These are phyloP conservation scores for Mustelus asterias DNA, from an alignment of 2,113 vertebrate genomes.

Conservation along the genomic window DNA sequence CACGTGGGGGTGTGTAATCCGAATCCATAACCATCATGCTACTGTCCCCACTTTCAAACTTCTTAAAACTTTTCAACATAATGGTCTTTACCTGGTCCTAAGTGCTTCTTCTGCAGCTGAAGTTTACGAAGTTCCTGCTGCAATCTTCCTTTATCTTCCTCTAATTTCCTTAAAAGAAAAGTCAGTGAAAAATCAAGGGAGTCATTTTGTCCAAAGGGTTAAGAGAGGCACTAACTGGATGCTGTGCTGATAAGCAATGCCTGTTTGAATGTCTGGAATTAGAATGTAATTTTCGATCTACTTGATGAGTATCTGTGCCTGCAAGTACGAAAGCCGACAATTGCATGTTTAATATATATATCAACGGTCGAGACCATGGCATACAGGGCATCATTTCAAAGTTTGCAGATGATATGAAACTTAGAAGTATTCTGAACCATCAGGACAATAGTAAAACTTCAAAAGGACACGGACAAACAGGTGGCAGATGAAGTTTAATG, in stretches of 20 bases:
- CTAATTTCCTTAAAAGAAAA: slow-evolving; percentile 40
- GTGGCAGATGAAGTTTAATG: too few relatives aligned
- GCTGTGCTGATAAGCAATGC: background rate
- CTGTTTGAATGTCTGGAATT: background rate
- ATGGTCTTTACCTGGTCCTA: slow-evolving; percentile 12
- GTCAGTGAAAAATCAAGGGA: background rate
- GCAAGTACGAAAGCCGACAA: background rate
- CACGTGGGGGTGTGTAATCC: too few relatives aligned
- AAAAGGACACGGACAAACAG: too few relatives aligned
- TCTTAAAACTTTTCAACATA: background rate
- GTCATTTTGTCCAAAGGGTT: background rate
- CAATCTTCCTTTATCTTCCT: slow-evolving; percentile 39
- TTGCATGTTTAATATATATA: background rate
- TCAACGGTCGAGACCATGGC: too few relatives aligned
- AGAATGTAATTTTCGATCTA: background rate
- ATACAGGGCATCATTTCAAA: too few relatives aligned
- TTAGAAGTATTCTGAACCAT: too few relatives aligned
- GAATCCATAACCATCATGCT: too few relatives aligned
- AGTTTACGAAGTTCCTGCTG: slow-evolving; percentile 39
- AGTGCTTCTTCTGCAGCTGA: slow-evolving; percentile 39
- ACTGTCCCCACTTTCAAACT: background rate
- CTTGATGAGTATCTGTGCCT: background rate
- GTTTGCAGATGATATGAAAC: too few relatives aligned
- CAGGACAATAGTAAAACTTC: too few relatives aligned
- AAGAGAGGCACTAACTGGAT: background rate